Evolutionary conservation across 2,797 vertebrate species (phyloP).

Genomic region (Poeciliopsis paucimaculata): DNA sequence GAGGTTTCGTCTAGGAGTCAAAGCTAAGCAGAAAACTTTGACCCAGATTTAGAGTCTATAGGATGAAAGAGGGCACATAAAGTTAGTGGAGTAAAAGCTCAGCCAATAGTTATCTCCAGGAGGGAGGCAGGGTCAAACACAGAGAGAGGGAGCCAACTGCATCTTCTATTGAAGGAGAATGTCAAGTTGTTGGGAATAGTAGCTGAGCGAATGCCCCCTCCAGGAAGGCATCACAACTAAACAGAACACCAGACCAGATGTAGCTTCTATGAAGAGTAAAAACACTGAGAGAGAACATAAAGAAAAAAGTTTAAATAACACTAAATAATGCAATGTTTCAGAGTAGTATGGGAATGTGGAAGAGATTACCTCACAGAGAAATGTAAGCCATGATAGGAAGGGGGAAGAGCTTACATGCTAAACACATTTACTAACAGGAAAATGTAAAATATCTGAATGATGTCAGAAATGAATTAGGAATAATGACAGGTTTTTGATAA

Average conservation of each 20-base stretch:
- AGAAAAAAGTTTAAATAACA: too few species aligned
- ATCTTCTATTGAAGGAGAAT: too few species aligned
- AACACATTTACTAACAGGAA: background rate
- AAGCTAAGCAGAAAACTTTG: background rate
- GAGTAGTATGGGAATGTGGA: background rate
- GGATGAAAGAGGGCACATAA: background rate
- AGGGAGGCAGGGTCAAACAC: background rate
- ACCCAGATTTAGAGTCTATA: background rate
- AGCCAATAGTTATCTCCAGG: background rate
- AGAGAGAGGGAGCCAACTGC: background rate
- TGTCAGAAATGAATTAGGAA: background rate
- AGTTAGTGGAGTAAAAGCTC: background rate
- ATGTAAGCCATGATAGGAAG: too few species aligned
- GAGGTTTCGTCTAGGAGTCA: background rate
- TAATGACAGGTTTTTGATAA: background rate
- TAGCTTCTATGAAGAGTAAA: background rate
- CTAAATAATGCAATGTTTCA: background rate
- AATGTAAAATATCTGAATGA: background rate
- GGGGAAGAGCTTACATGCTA: too few species aligned
- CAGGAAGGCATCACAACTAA: background rate
- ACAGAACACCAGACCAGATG: background rate
- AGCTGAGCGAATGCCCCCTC: background rate
- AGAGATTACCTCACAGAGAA: background rate
- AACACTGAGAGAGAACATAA: too few species aligned
- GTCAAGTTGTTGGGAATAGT: background rate